Conservation (phyloP, 2,113 vertebrate genomes). For the Mormyrus iriodes region DNA sequence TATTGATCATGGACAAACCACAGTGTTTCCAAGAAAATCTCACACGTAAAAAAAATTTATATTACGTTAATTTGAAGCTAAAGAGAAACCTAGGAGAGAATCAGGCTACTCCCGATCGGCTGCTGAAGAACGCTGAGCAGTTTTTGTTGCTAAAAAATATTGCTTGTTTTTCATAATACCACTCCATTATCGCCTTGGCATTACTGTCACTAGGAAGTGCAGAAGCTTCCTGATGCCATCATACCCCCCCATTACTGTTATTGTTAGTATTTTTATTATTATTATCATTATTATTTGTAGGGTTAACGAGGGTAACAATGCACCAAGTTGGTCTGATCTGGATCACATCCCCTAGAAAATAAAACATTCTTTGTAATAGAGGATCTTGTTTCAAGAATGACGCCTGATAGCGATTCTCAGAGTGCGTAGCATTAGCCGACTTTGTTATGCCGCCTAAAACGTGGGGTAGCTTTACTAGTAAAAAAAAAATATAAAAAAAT, state of each 20-base stretch:
- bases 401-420: neutral
- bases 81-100: neutral
- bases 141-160: neutral
- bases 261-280: neutral
- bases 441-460: neutral
- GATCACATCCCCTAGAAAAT: neutral
- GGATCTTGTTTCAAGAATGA: constrained; percentile 5
- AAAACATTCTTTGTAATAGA: neutral
- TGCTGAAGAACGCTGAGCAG: neutral
- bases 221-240: neutral
- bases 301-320: neutral
- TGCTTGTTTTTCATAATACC: constrained; percentile 1
- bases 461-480: neutral
- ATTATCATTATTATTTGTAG: neutral
- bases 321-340: neutral
- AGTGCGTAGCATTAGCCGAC: neutral
- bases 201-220: neutral
- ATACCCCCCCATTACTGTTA: neutral
- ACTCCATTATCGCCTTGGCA: neutral
- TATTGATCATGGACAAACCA: neutral
- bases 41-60: neutral
- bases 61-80: neutral
- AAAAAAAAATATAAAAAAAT: constrained; percentile 24
- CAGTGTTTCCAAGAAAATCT: neutral
- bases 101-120: neutral